A percentile compares a stretch with the other conserved stretches of the same genome.
Evolutionary conservation across 2,113 vertebrate genomes (phyloP).

Genomic region (Corythaixoides concolor): DNA sequence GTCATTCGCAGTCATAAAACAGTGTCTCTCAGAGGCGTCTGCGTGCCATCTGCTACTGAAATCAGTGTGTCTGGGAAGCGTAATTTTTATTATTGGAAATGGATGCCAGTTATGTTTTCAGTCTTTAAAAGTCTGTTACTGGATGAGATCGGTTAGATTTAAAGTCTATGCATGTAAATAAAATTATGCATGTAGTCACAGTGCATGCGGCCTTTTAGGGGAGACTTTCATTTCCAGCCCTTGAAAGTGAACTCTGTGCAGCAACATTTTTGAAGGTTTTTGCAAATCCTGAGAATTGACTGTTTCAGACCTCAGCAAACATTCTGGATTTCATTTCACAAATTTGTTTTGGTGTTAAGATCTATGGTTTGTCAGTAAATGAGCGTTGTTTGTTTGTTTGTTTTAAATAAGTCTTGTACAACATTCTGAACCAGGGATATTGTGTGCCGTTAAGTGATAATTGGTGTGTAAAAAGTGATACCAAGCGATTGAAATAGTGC

Average conservation of each 20-base stretch:
- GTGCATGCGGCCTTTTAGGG: not conserved
- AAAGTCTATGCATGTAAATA: not conserved
- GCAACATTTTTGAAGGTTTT: not conserved
- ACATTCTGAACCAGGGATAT: not conserved
- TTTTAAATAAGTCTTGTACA: not conserved
- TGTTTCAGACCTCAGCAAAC: not conserved
- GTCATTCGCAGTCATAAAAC: not conserved
- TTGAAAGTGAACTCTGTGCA: not conserved
- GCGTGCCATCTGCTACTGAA: slow-evolving; percentile 21
- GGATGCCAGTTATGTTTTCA: not conserved
- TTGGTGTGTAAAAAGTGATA: not conserved
- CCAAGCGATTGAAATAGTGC: not conserved
- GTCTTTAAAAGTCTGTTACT: not conserved
- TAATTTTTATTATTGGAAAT: slow-evolving; percentile 29
- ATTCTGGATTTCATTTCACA: not conserved
- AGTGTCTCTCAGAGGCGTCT: not conserved
- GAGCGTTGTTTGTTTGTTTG: not conserved
- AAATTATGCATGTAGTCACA: not conserved
- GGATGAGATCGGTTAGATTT: not conserved
- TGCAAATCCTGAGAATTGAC: not conserved
- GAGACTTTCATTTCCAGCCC: not conserved
- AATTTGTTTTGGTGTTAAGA: not conserved
- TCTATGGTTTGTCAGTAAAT: not conserved
- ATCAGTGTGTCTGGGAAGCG: not conserved
- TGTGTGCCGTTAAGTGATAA: not conserved